Base-by-base conservation (phyloP, 2,888 invertebrate genomes). In the Mamestra brassicae region DNA sequence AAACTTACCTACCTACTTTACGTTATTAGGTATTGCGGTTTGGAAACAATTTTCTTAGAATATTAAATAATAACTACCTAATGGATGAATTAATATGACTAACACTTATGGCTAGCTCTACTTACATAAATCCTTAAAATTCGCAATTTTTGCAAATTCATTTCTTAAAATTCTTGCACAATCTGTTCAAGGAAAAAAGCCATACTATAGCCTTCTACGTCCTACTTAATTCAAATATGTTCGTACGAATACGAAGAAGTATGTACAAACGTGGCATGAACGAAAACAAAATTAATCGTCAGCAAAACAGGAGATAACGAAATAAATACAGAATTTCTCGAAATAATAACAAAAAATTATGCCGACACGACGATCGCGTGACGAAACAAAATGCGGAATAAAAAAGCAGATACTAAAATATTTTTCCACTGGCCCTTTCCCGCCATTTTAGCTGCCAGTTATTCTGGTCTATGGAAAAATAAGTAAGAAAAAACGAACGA, bases 331-430 rank as follows among this genome's bases (percentile, higher is more conserved):
- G 72, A 86, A 72, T 84, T 88, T 82, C 79, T 83, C 71, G 72
- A 82, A 86, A 83, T 82, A 84, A 88, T 83, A 82, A 82, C 74
- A 69, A 87, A 83, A 83, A 84, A 81, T 55, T 84, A 84, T 86
- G 67, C 76, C 70, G 76, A 87, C 88, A 89, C 75, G 76, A 66
- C 65, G 79, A 76, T 89, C 79, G 89, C 89, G 89, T 89, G 89
- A 89, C 89, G 79, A 80, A 84, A 81, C 74, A 61, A 58, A 79
- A 82, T 70, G 78, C 81, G 76, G 83, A 88, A 88, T 88, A 88
- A 85, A 83, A 77, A 83, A 71, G 75, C 34, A 71, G 79, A 84
- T 78, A 83, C 62, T 70, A 81, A 78, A 76, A 83, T 76, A 80
- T 78, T 76, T 80, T 52, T 81, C 76, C 83, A 83, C 77, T 85